Evolutionary conservation across 2,113 vertebrate genomes (phyloP).

Genomic region (Chlamydotis undulata): DNA sequence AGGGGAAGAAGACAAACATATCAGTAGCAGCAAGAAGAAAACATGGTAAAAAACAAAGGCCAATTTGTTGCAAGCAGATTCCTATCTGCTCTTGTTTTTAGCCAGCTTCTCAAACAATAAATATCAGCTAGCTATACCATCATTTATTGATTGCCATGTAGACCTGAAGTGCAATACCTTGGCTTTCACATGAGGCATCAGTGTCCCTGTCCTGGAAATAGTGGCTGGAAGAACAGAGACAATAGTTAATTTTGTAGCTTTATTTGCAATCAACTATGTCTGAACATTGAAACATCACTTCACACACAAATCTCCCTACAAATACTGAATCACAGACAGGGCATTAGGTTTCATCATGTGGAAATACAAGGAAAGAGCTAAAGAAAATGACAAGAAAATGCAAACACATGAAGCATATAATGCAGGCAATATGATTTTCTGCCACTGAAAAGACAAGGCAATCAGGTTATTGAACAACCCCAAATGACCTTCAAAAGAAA

Average conservation of each 20-base stretch:
- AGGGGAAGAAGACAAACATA: background rate
- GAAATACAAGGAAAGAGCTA: background rate
- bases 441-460: background rate
- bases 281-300: background rate
- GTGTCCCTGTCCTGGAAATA: slow-evolving; percentile 77
- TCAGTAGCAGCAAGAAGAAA: background rate
- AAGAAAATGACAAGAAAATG: background rate
- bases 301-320: background rate
- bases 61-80: background rate
- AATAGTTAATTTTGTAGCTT: background rate
- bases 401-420: background rate
- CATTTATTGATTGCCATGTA: background rate
- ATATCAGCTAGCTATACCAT: background rate
- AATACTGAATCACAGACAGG: background rate
- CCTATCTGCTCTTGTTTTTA: background rate
- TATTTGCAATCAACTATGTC: background rate
- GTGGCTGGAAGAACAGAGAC: slow-evolving; percentile 69
- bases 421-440: background rate
- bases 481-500: background rate
- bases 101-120: background rate
- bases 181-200: slow-evolving; percentile 74
- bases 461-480: background rate
- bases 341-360: background rate
- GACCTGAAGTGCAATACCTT: slow-evolving; percentile 62
- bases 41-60: background rate